Evolutionary conservation across 1,140 invertebrate species (phyloP), one percentile per base, ranked within the genome.

Genomic region (Heliconius melpomene): DNA sequence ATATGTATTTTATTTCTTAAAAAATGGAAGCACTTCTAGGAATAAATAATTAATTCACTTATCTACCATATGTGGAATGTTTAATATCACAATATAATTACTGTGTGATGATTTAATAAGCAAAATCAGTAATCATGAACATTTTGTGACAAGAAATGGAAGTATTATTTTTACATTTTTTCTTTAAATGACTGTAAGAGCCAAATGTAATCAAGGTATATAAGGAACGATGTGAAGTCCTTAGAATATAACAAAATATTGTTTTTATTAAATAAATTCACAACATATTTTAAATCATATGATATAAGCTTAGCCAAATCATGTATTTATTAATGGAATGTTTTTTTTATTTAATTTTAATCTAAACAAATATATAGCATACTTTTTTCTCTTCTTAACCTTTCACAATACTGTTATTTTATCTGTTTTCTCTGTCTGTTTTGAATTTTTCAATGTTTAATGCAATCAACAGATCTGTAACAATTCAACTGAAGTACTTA

Each of bases 391-490:
- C 57, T 23, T 23, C 57, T 13, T 29, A 66, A 66, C 5, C 23
- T 66, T 66, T 29, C 20, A 23, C 60, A 66, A 66, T 66, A 66
- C 60, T 66, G 23, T 26, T 66, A 66, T 7, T 36, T 32, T 29
- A 2, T 29, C 29, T 29, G 29, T 29, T 29, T 32, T 32, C 3
- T 29, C 29, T 32, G 32, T 32, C 32, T 32, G 32, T 32, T 32
- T 32, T 32, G 32, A 0, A 5, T 32, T 32, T 32, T 81, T 72
- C 32, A 70, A 74, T 78, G 71, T 57, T 74, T 72, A 79, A 29
- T 70, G 50, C 75, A 80, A 86, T 82, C 82, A 82, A 82, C 84
- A 86, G 82, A 85, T 85, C 82, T 84, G 73, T 84, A 78, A 78
- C 75, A 79, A 84, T 72, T 83, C 80, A 78, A 79, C 60, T 85